These are phyloP conservation scores for Eira barbara DNA, from an alignment of 2,113 vertebrate species.

Conservation along the genomic window DNA sequence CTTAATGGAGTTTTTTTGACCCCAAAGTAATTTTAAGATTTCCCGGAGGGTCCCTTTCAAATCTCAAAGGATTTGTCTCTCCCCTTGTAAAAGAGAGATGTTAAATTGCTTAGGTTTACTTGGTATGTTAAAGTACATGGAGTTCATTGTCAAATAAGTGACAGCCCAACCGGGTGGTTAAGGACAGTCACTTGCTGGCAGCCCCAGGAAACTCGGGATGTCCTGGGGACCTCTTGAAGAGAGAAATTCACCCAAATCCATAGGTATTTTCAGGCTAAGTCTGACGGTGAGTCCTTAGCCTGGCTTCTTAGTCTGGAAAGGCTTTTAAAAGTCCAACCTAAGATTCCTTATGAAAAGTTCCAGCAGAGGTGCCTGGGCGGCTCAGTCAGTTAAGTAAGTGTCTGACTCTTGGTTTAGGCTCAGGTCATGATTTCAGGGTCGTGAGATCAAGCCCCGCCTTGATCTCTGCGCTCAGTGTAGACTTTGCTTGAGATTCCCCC, in stretches of 20 bases:
- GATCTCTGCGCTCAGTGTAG: neutral
- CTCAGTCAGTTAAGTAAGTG: neutral
- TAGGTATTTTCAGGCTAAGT: neutral
- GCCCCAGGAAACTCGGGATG: neutral
- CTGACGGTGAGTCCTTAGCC: neutral
- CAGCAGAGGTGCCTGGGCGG: neutral
- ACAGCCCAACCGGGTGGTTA: neutral
- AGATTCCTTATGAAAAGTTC: neutral
- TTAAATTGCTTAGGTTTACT: neutral
- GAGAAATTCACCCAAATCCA: neutral
- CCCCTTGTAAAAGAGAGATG: neutral
- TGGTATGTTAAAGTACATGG: neutral
- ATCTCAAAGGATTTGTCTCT: neutral
- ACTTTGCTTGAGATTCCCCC: neutral
- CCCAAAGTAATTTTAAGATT: neutral
- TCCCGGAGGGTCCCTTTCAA: neutral
- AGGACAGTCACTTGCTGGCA: neutral
- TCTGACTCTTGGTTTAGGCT: neutral
- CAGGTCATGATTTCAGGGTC: neutral
- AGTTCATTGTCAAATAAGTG: neutral
- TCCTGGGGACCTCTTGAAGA: neutral
- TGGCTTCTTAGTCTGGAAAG: neutral
- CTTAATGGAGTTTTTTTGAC: neutral
- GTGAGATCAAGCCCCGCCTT: neutral
- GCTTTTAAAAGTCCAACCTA: neutral